Evolutionary conservation across 92 coral and sea anemone species (phyloP).

Genomic region (Epizoanthus scotinus): DNA sequence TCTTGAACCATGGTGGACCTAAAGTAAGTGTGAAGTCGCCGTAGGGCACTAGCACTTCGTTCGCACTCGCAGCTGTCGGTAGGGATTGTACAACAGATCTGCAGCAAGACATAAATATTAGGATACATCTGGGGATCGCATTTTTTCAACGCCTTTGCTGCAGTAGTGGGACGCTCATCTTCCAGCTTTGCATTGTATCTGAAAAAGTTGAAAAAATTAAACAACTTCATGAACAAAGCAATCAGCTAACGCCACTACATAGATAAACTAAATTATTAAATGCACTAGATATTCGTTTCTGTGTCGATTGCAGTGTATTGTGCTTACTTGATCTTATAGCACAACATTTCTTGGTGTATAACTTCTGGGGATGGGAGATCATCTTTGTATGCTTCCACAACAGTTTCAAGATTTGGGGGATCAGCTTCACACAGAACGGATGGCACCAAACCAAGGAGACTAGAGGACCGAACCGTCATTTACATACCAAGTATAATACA

Average conservation of each 20-base stretch:
- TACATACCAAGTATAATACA: too few species aligned
- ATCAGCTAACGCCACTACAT: background rate
- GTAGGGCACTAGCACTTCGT: conserved; percentile 26
- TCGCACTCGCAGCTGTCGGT: conserved; percentile 33
- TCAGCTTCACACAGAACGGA: conserved; percentile 36
- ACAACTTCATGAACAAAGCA: too few species aligned
- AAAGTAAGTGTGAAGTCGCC: conserved; percentile 35
- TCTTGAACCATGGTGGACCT: conserved; percentile 38
- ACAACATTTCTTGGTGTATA: conserved; percentile 22
- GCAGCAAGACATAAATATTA: conserved; percentile 16
- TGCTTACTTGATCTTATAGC: conserved; percentile 14
- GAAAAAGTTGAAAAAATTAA: too few species aligned
- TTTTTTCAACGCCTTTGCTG: conserved; percentile 48
- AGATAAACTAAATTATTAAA: background rate
- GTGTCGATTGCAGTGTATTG: background rate
- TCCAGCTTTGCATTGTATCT: conserved; percentile 23
- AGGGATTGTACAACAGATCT: conserved; percentile 40
- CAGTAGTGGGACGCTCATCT: conserved; percentile 39
- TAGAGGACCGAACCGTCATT: conserved; percentile 32
- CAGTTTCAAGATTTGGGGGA: conserved; percentile 29
- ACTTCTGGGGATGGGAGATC: conserved; percentile 40
- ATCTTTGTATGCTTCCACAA: conserved; percentile 23
- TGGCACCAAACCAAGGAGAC: conserved; percentile 51
- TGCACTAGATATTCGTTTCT: background rate
- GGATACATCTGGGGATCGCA: conserved; percentile 36